Base-by-base conservation (phyloP, 1,140 invertebrate species). In the Drosophila quadrilineata region DNA sequence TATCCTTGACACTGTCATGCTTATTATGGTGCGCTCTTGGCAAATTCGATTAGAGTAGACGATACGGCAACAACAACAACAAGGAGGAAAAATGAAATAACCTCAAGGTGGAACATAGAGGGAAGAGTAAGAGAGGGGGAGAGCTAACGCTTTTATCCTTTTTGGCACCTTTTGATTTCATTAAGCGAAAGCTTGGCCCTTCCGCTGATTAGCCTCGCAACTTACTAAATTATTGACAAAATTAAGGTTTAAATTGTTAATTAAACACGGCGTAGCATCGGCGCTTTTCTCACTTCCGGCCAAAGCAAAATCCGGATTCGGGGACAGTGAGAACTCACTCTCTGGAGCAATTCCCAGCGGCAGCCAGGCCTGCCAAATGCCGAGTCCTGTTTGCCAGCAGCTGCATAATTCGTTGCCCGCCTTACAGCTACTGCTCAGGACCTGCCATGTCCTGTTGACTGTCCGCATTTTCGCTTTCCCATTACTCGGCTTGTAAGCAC, bases 211-310 rank as follows among this genome's bases (percentile, higher is more conserved):
- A 19, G 31, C 2, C 8, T 4, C 40, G 24, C 31, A 16, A 53
- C 62, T 64, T 36, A 38, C 62, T 85, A 67, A 77, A 77, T 77
- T 64, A 74, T 77, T 76, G 56, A 74, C 50, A 38, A 70, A 84
- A 67, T 71, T 62, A 73, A 59, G 80, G 66, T 41, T 71, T 77
- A 79, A 84, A 84, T 75, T 85, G 77, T 74, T 79, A 84, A 84
- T 84, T 84, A 84, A 85, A 79, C 65, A 66, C 59, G 70, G 48
- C 59, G 54, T 50, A 9, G 14, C 14, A 10, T 3, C 4, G 14
- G 41, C 8, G 41, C 14, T 43, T 6, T n/a, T 6, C 24, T 24
- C 22, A 12, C 24, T 28, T 28, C 41, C 24, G 41, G 24, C 33
- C 5, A 10, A n/a, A n/a, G n/a, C n/a, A n/a, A n/a, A n/a, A n/a